These are phyloP conservation scores for Leucania comma DNA, from an alignment of 2,888 invertebrate species.

Conservation along the genomic window DNA sequence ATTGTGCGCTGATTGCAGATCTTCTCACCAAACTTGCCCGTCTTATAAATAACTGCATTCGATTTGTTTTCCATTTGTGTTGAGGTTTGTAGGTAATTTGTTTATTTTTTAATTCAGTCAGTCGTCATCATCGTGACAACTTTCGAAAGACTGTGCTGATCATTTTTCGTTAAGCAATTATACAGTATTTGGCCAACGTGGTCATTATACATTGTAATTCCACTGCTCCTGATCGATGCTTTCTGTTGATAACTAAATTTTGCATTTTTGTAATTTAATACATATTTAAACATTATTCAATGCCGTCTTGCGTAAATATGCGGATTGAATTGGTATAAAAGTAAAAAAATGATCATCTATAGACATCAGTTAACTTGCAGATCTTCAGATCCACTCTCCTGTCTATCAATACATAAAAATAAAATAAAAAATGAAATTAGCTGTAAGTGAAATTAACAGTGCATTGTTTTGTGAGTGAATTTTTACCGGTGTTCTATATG, in stretches of 20 bases:
- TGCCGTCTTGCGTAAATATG: conserved; percentile 78
- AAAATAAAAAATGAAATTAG: conserved; percentile 76
- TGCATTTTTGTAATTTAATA: conserved; percentile 69
- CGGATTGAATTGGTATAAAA: conserved; percentile 74
- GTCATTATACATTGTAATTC: conserved; percentile 52
- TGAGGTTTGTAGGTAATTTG: too few species aligned
- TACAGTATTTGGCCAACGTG: conserved; percentile 2
- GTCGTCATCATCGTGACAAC: background rate
- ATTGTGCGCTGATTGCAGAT: too few species aligned
- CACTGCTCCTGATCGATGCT: conserved; percentile 32
- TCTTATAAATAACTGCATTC: too few species aligned
- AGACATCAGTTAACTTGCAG: conserved; percentile 70
- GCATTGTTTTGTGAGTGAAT: conserved; percentile 1
- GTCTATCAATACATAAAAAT: conserved; percentile 15
- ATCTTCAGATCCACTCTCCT: conserved; percentile 51
- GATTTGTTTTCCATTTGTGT: too few species aligned
- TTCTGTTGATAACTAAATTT: conserved; percentile 55
- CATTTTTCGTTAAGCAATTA: conserved; percentile 15
- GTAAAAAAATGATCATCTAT: conserved; percentile 61
- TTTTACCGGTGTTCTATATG: background rate
- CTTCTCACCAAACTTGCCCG: too few species aligned
- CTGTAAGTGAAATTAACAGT: conserved; percentile 70
- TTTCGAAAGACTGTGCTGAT: background rate
- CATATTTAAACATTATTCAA: conserved; percentile 76
- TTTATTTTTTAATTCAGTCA: too few species aligned